Base-by-base conservation (phyloP, 2,797 vertebrate species). In the Semaprochilodus insignis region DNA sequence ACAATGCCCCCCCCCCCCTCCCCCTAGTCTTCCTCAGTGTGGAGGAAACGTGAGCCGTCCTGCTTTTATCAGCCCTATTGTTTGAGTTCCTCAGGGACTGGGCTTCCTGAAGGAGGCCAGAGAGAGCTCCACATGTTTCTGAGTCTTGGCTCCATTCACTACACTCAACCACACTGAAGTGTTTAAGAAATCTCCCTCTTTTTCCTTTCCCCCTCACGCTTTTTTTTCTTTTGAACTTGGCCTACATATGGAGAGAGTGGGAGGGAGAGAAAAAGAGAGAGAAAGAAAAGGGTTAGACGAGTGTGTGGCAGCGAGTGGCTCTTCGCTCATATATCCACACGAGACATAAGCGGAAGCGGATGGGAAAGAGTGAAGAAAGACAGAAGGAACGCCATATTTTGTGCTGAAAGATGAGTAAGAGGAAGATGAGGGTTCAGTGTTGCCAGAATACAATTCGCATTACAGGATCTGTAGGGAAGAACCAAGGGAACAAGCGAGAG, bases 31-130 rank as follows among this genome's bases (percentile, higher is more conserved):
- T 85, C 78, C 85, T 81, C 75, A 63, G 75, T n/a, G 52, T 77
- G 81, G 78, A 86, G 85, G 86, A 87, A 87, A 87, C 77, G 83
- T 89, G 88, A 89, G 83, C 86, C 85, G 78, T 86, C 63, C 81
- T 83, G 85, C 86, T 86, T 88, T 85, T 88, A 85, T 83, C 86
- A 85, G 81, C 83, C 77, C 83, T 65, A 89, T 89, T 93, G 91
- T 94, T 90, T 91, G 90, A 89, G 88, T 85, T 93, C 92, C 91
- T 91, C 85, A 63, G 92, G 90, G 92, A 93, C 90, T 83, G 80
- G 19, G 76, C 90, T 94, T 94, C 93, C 94, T 94, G 92, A 90
- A 85, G 88, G 88, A 87, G 86, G 85, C 84, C 83, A 81, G 86
- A 91, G 88, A 86, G 87, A 86, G 85, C 87, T 82, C 71, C 88